Percentiles rank a stretch among this genome's conserved stretches.
Evolutionary conservation across 2,888 invertebrate species (phyloP).

Genomic region (Diarsia rubi): DNA sequence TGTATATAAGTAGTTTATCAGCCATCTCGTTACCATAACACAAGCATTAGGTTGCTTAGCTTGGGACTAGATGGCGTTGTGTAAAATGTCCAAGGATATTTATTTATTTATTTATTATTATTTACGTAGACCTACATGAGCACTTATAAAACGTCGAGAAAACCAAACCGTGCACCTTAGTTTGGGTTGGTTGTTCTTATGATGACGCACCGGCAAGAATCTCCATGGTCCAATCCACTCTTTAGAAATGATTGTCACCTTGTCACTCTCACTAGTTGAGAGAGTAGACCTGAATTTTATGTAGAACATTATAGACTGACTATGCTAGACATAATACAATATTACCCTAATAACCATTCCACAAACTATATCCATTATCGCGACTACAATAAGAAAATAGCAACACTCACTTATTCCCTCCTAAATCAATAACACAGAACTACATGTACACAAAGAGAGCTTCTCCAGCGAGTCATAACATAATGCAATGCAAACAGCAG

Average conservation of each 20-base stretch:
- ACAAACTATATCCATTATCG: constrained; percentile 13
- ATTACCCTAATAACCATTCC: constrained; percentile 8
- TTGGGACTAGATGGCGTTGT: no score
- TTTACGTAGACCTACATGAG: no score
- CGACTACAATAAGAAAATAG: constrained; percentile 33
- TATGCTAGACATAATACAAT: background rate
- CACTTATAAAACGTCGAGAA: no score
- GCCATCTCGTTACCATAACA: no score
- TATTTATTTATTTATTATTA: no score
- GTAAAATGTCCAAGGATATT: no score
- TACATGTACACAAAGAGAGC: constrained; percentile 49
- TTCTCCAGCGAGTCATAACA: constrained; percentile 59
- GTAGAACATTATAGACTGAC: background rate
- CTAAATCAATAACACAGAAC: constrained; percentile 59
- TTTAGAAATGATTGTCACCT: background rate
- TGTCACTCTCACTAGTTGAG: background rate
- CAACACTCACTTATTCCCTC: constrained; percentile 33
- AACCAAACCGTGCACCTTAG: no score
- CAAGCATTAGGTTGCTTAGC: no score
- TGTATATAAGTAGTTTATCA: no score
- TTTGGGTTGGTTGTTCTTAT: no score
- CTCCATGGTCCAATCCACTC: no score
- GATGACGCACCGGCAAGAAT: no score
- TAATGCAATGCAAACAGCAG: constrained; percentile 70
- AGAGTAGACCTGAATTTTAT: background rate